Evolutionary conservation across 1,140 invertebrate genomes (phyloP).

Genomic region (Scaptomyza graminum): DNA sequence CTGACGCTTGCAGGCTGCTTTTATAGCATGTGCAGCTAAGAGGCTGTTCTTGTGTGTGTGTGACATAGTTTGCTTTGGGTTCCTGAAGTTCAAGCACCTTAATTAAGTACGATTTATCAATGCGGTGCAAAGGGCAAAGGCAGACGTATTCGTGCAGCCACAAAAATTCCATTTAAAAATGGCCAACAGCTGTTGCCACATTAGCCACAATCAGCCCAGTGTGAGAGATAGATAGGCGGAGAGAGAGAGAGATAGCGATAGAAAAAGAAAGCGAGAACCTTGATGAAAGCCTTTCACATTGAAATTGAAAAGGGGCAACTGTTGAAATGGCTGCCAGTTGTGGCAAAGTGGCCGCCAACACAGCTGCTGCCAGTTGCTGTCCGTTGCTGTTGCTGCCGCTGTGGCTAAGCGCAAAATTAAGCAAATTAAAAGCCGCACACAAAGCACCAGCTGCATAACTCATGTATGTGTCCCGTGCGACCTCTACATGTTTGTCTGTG

Average conservation of each 20-base stretch:
- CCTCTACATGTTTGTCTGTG: slow-evolving; percentile 8
- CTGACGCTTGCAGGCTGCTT: slow-evolving; percentile 10
- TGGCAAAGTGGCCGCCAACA: slow-evolving; percentile 56
- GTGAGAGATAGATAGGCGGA: neutral
- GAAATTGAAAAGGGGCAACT: slow-evolving; percentile 49
- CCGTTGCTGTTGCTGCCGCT: slow-evolving; percentile 40
- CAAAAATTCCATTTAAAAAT: slow-evolving; percentile 56
- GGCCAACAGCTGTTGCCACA: slow-evolving; percentile 73
- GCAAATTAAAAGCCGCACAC: slow-evolving; percentile 78
- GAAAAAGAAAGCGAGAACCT: neutral
- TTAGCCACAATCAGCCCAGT: slow-evolving; percentile 49
- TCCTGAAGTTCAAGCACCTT: slow-evolving; percentile 18
- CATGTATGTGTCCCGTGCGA: slow-evolving; percentile 36
- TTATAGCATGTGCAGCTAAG: neutral
- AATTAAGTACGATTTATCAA: slow-evolving; percentile 44
- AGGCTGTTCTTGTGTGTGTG: slow-evolving; percentile 1
- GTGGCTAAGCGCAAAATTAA: slow-evolving; percentile 80
- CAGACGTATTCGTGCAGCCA: slow-evolving; percentile 17
- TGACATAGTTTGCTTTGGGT: neutral
- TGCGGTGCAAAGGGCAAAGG: slow-evolving; percentile 26
- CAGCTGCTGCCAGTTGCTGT: slow-evolving; percentile 25
- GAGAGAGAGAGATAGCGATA: neutral
- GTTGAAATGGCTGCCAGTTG: slow-evolving; percentile 38
- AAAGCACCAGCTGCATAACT: slow-evolving; percentile 72
- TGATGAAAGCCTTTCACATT: slow-evolving; percentile 44